Evolutionary conservation across 2,797 vertebrate species (phyloP).

Genomic region (Hirundo rustica): DNA sequence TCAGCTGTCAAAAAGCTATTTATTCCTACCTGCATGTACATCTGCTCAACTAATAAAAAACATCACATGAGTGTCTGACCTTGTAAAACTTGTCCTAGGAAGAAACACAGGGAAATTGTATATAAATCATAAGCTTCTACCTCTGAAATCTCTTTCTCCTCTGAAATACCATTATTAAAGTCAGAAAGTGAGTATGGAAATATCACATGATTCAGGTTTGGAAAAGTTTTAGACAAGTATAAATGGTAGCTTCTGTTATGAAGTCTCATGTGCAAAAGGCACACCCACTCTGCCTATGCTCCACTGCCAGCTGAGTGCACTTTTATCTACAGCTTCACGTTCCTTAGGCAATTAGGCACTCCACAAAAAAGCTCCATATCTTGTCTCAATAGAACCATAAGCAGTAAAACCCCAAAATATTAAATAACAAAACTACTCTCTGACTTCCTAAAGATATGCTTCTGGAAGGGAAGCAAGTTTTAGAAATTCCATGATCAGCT

Average conservation of each 20-base stretch:
- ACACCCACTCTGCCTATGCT: neutral
- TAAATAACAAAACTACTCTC: neutral
- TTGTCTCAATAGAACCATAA: neutral
- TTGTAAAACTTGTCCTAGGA: neutral
- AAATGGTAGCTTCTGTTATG: neutral
- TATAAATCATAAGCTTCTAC: neutral
- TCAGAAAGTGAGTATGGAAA: neutral
- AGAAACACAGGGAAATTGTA: neutral
- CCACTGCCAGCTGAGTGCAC: neutral
- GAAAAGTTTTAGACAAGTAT: neutral
- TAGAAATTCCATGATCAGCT: neutral
- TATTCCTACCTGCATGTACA: neutral
- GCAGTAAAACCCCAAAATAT: neutral
- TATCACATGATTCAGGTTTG: neutral
- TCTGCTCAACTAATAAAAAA: slow-evolving; percentile 4
- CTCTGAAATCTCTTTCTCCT: neutral
- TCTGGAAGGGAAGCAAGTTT: neutral
- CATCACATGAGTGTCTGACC: neutral
- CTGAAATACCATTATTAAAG: neutral
- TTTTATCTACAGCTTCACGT: neutral
- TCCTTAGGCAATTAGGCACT: neutral
- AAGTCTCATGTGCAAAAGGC: neutral
- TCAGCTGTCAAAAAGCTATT: neutral
- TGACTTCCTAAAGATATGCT: neutral
- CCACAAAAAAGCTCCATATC: neutral